These are phyloP conservation scores for Metellina segmentata DNA, from an alignment of 2,888 invertebrate species.

Conservation along the genomic window DNA sequence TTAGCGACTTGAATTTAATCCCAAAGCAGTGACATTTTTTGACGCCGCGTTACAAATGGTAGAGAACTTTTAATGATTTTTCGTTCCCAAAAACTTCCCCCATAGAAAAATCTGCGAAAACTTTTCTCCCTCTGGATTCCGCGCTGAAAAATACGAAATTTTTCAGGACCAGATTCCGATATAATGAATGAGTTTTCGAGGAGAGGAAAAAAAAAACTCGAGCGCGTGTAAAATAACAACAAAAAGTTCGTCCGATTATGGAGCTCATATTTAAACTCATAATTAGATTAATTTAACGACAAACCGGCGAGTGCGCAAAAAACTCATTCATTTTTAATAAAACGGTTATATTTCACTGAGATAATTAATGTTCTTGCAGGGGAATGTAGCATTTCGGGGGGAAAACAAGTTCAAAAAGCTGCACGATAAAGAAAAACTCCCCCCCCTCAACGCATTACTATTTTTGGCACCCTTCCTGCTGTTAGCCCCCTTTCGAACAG, in stretches of 20 bases:
- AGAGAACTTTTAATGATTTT: conserved; percentile 66
- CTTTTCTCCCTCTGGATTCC: not conserved
- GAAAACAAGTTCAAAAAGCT: conserved; percentile 62
- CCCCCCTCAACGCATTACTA: conserved; percentile 10
- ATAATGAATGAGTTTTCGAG: not conserved
- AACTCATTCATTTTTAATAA: conserved; percentile 56
- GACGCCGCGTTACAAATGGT: conserved; percentile 30
- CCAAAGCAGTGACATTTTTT: conserved; percentile 31
- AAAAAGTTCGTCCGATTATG: conserved; percentile 63
- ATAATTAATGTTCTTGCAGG: conserved; percentile 60
- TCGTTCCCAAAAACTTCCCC: conserved; percentile 25
- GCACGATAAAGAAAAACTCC: conserved; percentile 53
- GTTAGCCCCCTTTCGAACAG: conserved; percentile 11
- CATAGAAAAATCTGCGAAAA: conserved; percentile 7
- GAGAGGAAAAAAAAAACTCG: conserved; percentile 9
- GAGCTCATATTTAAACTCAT: conserved; percentile 57
- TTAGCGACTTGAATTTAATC: conserved; percentile 23
- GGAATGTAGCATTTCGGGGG: conserved; percentile 30
- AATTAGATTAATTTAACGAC: conserved; percentile 70
- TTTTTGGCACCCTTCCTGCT: conserved; percentile 62
- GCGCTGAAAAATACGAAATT: conserved; percentile 39
- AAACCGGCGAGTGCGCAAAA: conserved; percentile 14
- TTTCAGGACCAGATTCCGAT: not conserved
- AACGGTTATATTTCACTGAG: conserved; percentile 37
- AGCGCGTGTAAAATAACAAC: conserved; percentile 34